Percentiles rank a stretch among this genome's conserved stretches.
Evolutionary conservation across 2,113 vertebrate genomes (phyloP).

Genomic region (Tetraodon nigroviridis): DNA sequence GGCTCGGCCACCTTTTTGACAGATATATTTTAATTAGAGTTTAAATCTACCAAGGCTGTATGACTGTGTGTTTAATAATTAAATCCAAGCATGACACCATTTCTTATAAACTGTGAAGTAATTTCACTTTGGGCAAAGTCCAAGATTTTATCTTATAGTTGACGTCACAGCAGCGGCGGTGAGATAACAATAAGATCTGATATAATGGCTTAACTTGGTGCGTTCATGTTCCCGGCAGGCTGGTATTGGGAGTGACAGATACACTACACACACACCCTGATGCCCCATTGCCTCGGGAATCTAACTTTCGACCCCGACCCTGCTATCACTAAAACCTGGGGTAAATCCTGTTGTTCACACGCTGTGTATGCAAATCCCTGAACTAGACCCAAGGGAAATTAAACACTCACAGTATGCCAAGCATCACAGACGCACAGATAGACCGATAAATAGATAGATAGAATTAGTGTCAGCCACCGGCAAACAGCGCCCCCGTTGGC

Average conservation of each 20-base stretch:
- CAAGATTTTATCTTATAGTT: not conserved
- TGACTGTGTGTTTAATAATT: no score
- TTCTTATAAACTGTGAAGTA: not conserved
- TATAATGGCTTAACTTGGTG: not conserved
- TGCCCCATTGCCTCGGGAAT: slow-evolving; percentile 23
- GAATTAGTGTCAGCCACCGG: slow-evolving; percentile 33
- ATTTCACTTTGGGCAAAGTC: not conserved
- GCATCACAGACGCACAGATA: slow-evolving; percentile 7
- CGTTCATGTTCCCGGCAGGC: not conserved
- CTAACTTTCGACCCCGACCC: slow-evolving; percentile 9
- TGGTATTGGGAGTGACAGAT: not conserved
- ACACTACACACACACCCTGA: no score
- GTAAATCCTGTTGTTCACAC: slow-evolving; percentile 53
- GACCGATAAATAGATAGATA: not conserved
- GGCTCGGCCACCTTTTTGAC: no score
- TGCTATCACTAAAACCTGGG: slow-evolving; percentile 29
- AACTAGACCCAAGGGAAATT: slow-evolving; percentile 51
- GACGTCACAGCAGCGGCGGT: not conserved
- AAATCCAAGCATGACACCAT: no score
- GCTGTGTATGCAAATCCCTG: slow-evolving; percentile 45
- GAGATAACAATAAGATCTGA: not conserved
- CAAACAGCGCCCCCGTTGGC: slow-evolving; percentile 72
- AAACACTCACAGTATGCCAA: slow-evolving; percentile 45
- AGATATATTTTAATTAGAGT: no score
- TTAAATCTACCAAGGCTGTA: no score